These are phyloP conservation scores for Tauraco hartlaubi DNA, from an alignment of 2,797 vertebrate species.

Conservation along the genomic window DNA sequence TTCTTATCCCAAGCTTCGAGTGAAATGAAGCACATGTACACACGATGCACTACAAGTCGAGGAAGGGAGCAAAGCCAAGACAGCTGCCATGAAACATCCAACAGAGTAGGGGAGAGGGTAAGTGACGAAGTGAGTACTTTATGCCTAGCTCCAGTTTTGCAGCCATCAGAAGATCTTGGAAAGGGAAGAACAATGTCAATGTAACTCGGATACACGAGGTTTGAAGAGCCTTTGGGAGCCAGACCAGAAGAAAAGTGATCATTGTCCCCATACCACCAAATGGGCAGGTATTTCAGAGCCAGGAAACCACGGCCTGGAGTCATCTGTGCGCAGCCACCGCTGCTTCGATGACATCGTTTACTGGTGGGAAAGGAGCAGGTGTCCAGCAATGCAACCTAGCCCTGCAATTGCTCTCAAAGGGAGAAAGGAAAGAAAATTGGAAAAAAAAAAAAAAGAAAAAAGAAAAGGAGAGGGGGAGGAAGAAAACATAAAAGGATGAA, in stretches of 20 bases:
- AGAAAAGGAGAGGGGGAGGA: no score
- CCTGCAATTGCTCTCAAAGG: not conserved
- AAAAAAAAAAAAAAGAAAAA: not conserved
- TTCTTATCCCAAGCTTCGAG: not conserved
- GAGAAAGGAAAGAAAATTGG: not conserved
- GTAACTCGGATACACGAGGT: not conserved
- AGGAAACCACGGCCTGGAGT: not conserved
- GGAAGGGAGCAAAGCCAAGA: not conserved
- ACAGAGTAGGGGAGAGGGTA: not conserved
- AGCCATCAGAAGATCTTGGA: not conserved
- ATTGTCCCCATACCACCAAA: not conserved
- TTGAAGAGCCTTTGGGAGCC: not conserved
- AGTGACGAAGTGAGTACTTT: not conserved
- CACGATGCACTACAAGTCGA: accelerated
- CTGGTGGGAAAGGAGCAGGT: not conserved
- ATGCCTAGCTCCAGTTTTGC: not conserved
- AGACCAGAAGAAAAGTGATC: not conserved
- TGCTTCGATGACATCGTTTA: not conserved
- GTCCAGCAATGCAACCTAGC: not conserved
- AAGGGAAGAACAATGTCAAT: not conserved
- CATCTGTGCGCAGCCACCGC: not conserved
- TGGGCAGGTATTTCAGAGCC: not conserved
- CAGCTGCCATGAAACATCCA: not conserved
- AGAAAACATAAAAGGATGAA: no score
- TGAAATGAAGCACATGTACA: not conserved